Evolutionary conservation across 92 coral and sea anemone species (phyloP).

Genomic region (Porites divaricata): DNA sequence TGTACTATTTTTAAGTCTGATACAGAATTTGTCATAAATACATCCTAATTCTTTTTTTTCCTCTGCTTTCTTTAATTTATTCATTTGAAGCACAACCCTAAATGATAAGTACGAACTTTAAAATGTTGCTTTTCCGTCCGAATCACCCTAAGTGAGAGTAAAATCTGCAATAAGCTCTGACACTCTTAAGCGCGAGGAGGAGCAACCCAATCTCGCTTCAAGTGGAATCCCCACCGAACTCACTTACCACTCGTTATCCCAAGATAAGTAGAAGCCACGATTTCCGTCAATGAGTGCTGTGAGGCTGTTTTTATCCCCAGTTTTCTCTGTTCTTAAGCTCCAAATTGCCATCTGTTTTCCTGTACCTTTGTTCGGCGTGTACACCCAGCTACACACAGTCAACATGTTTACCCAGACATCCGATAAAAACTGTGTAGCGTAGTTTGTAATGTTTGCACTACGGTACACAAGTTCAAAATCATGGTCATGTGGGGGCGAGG

Average conservation of each 20-base stretch:
- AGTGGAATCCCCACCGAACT: background rate
- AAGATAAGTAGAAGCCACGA: background rate
- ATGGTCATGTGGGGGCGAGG: background rate
- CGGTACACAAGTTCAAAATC: constrained; percentile 24
- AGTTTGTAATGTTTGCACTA: background rate
- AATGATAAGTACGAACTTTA: too few relatives aligned
- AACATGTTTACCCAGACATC: background rate
- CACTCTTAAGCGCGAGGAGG: too few relatives aligned
- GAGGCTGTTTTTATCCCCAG: background rate
- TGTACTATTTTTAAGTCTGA: too few relatives aligned
- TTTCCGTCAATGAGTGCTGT: background rate
- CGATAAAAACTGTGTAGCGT: background rate
- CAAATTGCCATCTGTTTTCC: background rate
- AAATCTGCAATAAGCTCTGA: too few relatives aligned
- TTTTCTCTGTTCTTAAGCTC: background rate
- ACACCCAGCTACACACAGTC: constrained; percentile 1
- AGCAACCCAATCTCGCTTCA: too few relatives aligned
- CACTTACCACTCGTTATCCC: background rate
- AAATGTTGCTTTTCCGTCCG: too few relatives aligned
- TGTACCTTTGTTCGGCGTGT: background rate
- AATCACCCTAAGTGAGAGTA: too few relatives aligned
- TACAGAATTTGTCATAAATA: too few relatives aligned
- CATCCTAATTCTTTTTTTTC: too few relatives aligned
- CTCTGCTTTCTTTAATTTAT: too few relatives aligned
- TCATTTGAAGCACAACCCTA: too few relatives aligned